Evolutionary conservation across 2,888 invertebrate species (phyloP).

Genomic region (Mechanitis messenoides): DNA sequence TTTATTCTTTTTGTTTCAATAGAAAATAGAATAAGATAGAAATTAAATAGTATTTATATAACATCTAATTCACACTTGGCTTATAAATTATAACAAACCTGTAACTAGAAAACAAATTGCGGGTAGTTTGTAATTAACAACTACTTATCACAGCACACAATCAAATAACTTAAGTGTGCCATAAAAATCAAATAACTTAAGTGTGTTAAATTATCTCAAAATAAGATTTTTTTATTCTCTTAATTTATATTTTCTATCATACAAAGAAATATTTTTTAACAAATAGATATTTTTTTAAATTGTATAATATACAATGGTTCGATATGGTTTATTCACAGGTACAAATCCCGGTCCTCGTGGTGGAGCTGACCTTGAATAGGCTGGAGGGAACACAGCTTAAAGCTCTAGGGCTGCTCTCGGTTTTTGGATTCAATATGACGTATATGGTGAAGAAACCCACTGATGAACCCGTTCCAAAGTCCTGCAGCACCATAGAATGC

Average conservation of each 20-base stretch:
- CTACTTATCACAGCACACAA: background rate
- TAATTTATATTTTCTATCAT: too few species aligned
- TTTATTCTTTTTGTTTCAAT: too few species aligned
- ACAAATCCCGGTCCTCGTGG: conserved; percentile 84
- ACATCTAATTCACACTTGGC: background rate
- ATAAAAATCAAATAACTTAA: too few species aligned
- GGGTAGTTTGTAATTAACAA: background rate
- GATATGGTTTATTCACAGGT: conserved; percentile 48
- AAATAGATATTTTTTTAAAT: too few species aligned
- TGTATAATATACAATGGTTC: background rate
- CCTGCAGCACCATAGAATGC: conserved; percentile 88
- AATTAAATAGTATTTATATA: background rate
- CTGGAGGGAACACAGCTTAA: conserved; percentile 89
- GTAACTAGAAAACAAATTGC: background rate
- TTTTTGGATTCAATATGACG: conserved; percentile 94
- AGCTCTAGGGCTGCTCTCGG: conserved; percentile 87
- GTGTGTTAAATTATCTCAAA: too few species aligned
- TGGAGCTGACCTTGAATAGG: conserved; percentile 83
- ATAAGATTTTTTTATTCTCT: too few species aligned
- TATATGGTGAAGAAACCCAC: conserved; percentile 82
- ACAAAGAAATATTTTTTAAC: too few species aligned
- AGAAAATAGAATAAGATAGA: too few species aligned
- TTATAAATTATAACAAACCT: conserved; percentile 1
- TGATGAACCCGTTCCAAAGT: conserved; percentile 70
- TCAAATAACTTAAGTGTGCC: background rate